Base-by-base conservation (phyloP, 1,140 invertebrate species). In the Trichonephila clavata region DNA sequence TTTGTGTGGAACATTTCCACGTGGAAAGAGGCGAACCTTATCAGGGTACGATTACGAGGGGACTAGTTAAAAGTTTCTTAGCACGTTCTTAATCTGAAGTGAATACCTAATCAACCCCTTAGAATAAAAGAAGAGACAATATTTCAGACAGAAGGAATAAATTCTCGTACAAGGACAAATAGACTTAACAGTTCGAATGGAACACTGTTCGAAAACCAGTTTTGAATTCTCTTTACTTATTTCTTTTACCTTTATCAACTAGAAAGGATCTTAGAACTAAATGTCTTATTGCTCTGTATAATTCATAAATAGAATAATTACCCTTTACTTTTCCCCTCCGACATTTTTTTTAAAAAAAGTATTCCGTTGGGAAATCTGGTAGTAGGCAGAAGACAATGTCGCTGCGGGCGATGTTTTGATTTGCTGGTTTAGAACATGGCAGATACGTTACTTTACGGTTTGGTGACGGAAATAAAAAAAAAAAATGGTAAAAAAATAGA, bases 251-350 rank as follows among this genome's bases (percentile, higher is more conserved):
- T 65, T 65, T 65, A 65, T 65, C 63, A n/a, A n/a, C 63, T 20
- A 65, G 21, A n/a, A 65, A 65, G n/a, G 63, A 24, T 65, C 63
- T 65, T 13, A 0, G 10, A 50, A 50, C 50, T 50, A 50, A 50
- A 50, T 50, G 50, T 50, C 50, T 50, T 50, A 50, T 13, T 7
- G 50, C 50, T 50, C 21, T n/a, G n/a, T 65, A 65, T 65, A 65
- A 65, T n/a, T 65, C 63, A 65, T 65, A 65, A 65, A 65, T 65
- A 65, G 63, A 65, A 65, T 65, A 65, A 65, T 65, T 65, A 24
- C n/a, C 63, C 20, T 65, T 65, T 65, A 18, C 61, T 21, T n/a
- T n/a, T n/a, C n/a, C 63, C 20, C n/a, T 65, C 20, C 63, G 10
- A 10, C 63, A 10, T 65, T 65, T 21, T n/a, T 10, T 2, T n/a